Evolutionary conservation across 2,797 vertebrate species (phyloP).

Genomic region (Lateolabrax maculatus): DNA sequence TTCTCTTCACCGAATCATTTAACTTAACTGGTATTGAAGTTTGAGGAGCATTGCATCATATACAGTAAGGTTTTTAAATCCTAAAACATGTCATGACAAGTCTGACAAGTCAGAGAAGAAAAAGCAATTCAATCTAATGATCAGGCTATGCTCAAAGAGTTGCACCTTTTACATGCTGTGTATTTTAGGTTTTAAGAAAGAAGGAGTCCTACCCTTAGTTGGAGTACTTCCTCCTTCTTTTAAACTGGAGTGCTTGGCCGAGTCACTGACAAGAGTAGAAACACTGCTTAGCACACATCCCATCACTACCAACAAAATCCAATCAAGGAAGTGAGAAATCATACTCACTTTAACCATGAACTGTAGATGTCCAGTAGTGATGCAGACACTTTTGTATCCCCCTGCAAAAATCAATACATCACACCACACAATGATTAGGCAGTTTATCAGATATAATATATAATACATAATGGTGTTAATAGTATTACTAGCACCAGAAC

Average conservation of each 20-base stretch:
- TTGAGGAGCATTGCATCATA: background rate
- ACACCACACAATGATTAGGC: background rate
- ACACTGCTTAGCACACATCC: background rate
- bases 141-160: background rate
- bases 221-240: conserved; percentile 21
- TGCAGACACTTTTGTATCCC: conserved; percentile 2
- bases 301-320: background rate
- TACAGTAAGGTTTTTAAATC: background rate
- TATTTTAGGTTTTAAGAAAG: background rate
- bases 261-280: conserved; percentile 41
- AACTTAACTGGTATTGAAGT: background rate
- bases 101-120: too few relatives aligned
- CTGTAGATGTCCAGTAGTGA: conserved; percentile 81
- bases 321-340: background rate
- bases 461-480: background rate
- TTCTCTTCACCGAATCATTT: background rate
- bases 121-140: background rate
- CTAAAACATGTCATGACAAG: background rate
- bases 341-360: conserved; percentile 79
- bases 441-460: background rate
- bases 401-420: conserved; percentile 42
- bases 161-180: background rate
- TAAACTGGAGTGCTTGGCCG: conserved; percentile 36
- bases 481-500: background rate
- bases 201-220: conserved; percentile 57